Conservation (phyloP, 2,113 vertebrate genomes). For the Toxotes jaculatrix region DNA sequence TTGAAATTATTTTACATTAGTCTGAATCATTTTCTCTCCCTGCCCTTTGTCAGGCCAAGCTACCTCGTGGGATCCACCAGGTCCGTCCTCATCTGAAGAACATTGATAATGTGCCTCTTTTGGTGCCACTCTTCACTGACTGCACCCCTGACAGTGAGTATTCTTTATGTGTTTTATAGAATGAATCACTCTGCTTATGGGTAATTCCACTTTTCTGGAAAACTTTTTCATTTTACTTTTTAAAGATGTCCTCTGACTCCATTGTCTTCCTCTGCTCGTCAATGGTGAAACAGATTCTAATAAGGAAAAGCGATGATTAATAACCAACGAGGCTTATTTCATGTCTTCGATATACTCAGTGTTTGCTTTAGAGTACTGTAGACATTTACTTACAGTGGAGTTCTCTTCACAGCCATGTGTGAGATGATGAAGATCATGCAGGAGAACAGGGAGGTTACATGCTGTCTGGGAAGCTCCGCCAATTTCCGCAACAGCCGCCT, state of each 20-base stretch:
- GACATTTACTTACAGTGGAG: too few relatives aligned
- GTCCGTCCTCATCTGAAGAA: slow-evolving; percentile 98
- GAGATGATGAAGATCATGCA: slow-evolving; percentile 99
- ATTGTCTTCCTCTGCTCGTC: too few relatives aligned
- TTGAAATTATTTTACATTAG: too few relatives aligned
- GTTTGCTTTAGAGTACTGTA: too few relatives aligned
- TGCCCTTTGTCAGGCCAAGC: slow-evolving; percentile 89
- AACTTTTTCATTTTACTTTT: too few relatives aligned
- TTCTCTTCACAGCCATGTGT: slow-evolving; percentile 89
- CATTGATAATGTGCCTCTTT: slow-evolving; percentile 97
- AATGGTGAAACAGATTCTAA: background rate
- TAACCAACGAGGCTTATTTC: background rate
- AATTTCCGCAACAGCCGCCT: slow-evolving; percentile 96
- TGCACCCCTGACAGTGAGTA: slow-evolving; percentile 97
- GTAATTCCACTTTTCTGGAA: background rate
- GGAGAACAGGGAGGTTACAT: slow-evolving; percentile 96
- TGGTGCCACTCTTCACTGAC: slow-evolving; percentile 98
- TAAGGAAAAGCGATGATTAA: background rate
- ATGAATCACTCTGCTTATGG: background rate
- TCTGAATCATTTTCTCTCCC: background rate
- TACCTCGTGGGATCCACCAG: slow-evolving; percentile 97
- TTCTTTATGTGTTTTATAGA: too few relatives aligned
- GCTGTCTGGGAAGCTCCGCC: slow-evolving; percentile 96
- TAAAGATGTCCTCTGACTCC: too few relatives aligned
- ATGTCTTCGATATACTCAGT: too few relatives aligned